Evolutionary conservation across 2,113 vertebrate species (phyloP).

Genomic region (Poecilia latipinna): DNA sequence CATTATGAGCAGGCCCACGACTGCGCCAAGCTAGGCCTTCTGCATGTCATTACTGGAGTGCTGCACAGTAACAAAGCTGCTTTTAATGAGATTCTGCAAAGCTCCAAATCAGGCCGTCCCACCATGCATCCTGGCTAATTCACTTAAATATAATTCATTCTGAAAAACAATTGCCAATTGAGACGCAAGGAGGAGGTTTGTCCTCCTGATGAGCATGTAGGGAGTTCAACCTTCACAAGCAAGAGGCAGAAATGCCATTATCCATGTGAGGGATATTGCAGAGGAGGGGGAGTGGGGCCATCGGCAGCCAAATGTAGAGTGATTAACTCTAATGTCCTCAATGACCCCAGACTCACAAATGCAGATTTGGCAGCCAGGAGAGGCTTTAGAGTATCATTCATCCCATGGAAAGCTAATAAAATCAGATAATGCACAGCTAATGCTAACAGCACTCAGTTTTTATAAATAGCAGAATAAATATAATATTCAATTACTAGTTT

Average conservation of each 20-base stretch:
- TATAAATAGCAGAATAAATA: conserved; percentile 47
- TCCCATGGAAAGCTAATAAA: conserved; percentile 52
- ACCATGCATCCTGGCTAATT: conserved; percentile 69
- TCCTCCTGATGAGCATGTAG: conserved; percentile 51
- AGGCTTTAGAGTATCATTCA: conserved; percentile 40
- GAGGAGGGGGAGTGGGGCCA: conserved; percentile 12
- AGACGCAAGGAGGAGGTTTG: conserved; percentile 47
- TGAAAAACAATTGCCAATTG: conserved; percentile 63
- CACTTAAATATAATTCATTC: conserved; percentile 74
- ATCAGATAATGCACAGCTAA: conserved; percentile 53
- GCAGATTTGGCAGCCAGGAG: conserved; percentile 57
- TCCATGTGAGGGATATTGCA: conserved; percentile 27
- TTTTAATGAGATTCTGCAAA: conserved; percentile 80
- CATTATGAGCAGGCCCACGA: conserved; percentile 68
- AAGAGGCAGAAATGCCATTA: conserved; percentile 70
- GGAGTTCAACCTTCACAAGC: conserved; percentile 72
- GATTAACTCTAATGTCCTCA: conserved; percentile 75
- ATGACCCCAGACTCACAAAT: conserved; percentile 60
- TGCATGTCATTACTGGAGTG: conserved; percentile 72
- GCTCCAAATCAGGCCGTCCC: conserved; percentile 61
- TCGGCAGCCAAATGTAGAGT: conserved; percentile 48
- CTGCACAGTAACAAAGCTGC: conserved; percentile 68
- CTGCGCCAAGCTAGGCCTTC: conserved; percentile 35
- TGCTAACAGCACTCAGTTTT: conserved; percentile 33
- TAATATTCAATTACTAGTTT: conserved; percentile 54